Evolutionary conservation across 2,113 vertebrate species (phyloP), one percentile per base, ranked within the genome.

Genomic region (Delphinapterus leucas): DNA sequence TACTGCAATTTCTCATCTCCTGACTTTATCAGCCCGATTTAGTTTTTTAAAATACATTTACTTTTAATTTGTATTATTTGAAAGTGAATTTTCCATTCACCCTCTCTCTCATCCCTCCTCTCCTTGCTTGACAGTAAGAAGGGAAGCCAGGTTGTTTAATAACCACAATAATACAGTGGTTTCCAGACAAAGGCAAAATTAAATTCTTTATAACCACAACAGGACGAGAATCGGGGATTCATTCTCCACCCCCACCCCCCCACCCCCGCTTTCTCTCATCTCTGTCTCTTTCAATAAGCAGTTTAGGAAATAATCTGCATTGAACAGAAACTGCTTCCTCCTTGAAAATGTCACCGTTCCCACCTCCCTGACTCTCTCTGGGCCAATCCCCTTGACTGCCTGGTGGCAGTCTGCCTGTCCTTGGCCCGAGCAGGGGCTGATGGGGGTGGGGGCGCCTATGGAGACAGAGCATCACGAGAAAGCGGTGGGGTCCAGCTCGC

Each of bases 231-330:
- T 13, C 76, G 44, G 36, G 18, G 28, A 28, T 65, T 9, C 12
- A 38, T 25, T n/a, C 31, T 65, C 36, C 36, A 6, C 65, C 71
- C 49, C 41, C 60, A 55, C 55, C 17, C 47, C 65, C 49, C 36
- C 44, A 6, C 65, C 71, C 49, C 33, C 10, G 33, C 87, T 15
- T 9, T 28, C 58, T 8, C 61, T 38, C 25, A 15, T 84, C 93
- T 65, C 96, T 96, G 96, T 93, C 95, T 97, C 90, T 94, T 83
- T 91, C 94, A 98, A 97, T 97, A 96, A 94, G 71, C 84, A 93
- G 93, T 77, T 98, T 83, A 70, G 88, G 49, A 44, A 95, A 81
- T 96, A 92, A 95, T 98, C 94, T 73, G 47, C 89, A 93, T 86
- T 95, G 44, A 97, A 96, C 93, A 96, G 92, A 89, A 92, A 96